Conservation (phyloP, 2,113 vertebrate genomes). For the Morone saxatilis region DNA sequence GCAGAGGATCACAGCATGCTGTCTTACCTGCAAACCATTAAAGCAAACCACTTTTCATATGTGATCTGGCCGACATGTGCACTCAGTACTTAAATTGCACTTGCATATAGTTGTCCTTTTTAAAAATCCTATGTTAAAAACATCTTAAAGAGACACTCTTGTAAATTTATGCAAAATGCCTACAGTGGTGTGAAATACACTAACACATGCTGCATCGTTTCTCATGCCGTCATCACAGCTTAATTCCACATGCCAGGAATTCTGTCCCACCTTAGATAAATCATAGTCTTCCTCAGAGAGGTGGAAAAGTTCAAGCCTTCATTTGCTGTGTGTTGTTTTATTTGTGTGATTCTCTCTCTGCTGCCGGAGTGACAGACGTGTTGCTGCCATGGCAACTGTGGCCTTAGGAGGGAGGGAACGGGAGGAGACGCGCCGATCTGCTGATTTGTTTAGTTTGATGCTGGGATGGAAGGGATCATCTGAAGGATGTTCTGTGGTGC, state of each 20-base stretch:
- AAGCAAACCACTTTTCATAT: background rate
- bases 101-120: background rate
- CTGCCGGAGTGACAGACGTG: constrained; percentile 60
- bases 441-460: constrained; percentile 66
- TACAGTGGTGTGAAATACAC: background rate
- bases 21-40: background rate
- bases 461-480: constrained; percentile 39
- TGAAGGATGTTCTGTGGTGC: constrained; percentile 8
- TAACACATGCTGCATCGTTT: background rate
- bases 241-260: constrained; percentile 15
- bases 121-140: background rate
- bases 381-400: constrained; percentile 70
- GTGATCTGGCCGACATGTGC: background rate
- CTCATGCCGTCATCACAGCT: constrained; percentile 2
- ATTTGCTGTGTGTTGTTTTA: constrained; percentile 54
- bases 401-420: constrained; percentile 29
- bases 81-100: background rate
- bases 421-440: constrained; percentile 36
- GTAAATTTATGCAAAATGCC: background rate
- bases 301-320: constrained; percentile 55
- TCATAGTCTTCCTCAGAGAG: constrained; percentile 20
- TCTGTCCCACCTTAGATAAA: constrained; percentile 1
- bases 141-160: background rate
- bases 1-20: background rate
- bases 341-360: constrained; percentile 24